Evolutionary conservation across 2,888 invertebrate genomes (phyloP).

Genomic region (Lycophotia porphyrea): DNA sequence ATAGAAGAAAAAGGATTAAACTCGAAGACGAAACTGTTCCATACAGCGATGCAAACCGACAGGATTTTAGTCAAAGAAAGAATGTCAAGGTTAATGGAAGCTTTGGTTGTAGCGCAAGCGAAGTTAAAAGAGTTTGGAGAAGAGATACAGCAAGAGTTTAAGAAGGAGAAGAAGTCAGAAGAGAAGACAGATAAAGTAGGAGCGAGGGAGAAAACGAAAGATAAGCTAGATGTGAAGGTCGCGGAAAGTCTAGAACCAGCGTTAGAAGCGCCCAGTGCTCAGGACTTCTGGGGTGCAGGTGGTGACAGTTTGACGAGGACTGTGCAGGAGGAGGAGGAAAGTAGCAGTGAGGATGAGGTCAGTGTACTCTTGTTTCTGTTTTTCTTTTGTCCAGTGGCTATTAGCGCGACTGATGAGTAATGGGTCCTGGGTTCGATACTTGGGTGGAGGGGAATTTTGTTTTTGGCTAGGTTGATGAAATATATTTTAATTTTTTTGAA

Average conservation of each 20-base stretch:
- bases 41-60: slow-evolving; percentile 83
- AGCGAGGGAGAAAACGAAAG: slow-evolving; percentile 25
- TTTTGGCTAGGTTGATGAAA: neutral
- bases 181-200: slow-evolving; percentile 43
- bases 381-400: neutral
- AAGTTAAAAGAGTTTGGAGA: slow-evolving; percentile 66
- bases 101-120: slow-evolving; percentile 71
- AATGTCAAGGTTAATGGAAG: slow-evolving; percentile 74
- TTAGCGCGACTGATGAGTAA: neutral
- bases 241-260: slow-evolving; percentile 77
- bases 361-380: slow-evolving; percentile 46
- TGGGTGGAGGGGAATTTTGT: neutral
- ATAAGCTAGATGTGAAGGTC: slow-evolving; percentile 67
- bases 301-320: slow-evolving; percentile 60
- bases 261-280: slow-evolving; percentile 82
- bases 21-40: slow-evolving; percentile 79
- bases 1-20: slow-evolving; percentile 80
- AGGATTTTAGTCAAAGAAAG: slow-evolving; percentile 76
- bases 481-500: neutral
- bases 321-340: slow-evolving; percentile 74
- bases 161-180: slow-evolving; percentile 60
- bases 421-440: neutral
- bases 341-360: slow-evolving; percentile 87
- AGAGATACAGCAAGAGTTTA: slow-evolving; percentile 62
- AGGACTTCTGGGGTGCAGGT: slow-evolving; percentile 81